These are phyloP conservation scores for Drosophila meridionalis DNA, from an alignment of 2,888 invertebrate genomes.

Conservation along the genomic window DNA sequence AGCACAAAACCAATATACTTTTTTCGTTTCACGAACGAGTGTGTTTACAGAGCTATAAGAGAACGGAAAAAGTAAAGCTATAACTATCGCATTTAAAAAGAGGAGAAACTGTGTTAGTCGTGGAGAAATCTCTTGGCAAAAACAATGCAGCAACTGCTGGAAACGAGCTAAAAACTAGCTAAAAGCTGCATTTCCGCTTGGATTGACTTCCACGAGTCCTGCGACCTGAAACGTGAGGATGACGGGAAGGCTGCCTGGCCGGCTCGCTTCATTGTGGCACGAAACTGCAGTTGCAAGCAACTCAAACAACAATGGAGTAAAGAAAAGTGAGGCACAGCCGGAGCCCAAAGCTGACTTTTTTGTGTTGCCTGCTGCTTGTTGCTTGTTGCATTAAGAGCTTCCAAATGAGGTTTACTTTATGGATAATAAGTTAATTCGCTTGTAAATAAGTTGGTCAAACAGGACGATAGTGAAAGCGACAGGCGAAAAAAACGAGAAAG, in stretches of 20 bases:
- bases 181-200: constrained; percentile 79
- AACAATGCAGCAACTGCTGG: constrained; percentile 45
- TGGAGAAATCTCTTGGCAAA: constrained; percentile 61
- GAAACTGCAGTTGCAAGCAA: constrained; percentile 56
- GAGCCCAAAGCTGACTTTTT: constrained; percentile 39
- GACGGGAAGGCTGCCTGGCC: constrained; percentile 23
- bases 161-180: constrained; percentile 72
- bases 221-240: constrained; percentile 35
- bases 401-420: constrained; percentile 78
- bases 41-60: constrained; percentile 16
- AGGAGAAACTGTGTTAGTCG: constrained; percentile 73
- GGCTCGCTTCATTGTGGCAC: constrained; percentile 58
- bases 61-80: constrained; percentile 23
- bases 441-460: constrained; percentile 70
- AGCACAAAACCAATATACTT: not conserved
- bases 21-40: not conserved
- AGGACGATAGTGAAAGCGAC: not conserved
- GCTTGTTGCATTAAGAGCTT: constrained; percentile 66
- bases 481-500: not conserved
- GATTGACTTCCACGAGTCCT: constrained; percentile 68
- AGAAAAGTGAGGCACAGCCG: constrained; percentile 51
- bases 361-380: not conserved
- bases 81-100: constrained; percentile 54
- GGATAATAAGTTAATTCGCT: constrained; percentile 81
- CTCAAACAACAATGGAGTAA: constrained; percentile 61